These are phyloP conservation scores for Hycleus cichorii DNA, from an alignment of 1,140 invertebrate species.

Conservation along the genomic window DNA sequence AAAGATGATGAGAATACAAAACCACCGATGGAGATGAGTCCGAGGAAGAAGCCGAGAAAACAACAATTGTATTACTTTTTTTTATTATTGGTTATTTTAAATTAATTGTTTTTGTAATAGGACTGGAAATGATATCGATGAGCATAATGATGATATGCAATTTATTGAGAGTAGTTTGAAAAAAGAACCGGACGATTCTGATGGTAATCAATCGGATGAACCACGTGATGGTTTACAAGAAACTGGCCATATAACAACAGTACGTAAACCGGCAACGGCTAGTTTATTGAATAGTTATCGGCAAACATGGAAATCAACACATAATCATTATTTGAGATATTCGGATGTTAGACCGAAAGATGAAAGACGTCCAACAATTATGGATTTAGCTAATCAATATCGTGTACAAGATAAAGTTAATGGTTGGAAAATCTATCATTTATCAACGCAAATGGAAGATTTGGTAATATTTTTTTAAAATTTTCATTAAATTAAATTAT, in stretches of 20 bases:
- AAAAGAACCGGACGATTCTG: conserved; percentile 42
- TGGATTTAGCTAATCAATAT: conserved; percentile 83
- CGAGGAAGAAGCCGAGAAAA: conserved; percentile 70
- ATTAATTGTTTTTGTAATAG: conserved; percentile 38
- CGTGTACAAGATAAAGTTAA: conserved; percentile 82
- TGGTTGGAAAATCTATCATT: conserved; percentile 92
- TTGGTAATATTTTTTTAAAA: conserved; percentile 52
- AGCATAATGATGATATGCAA: conserved; percentile 61
- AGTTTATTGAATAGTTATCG: conserved; percentile 43
- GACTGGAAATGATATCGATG: conserved; percentile 57
- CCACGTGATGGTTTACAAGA: conserved; percentile 35
- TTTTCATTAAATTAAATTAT: conserved; percentile 8
- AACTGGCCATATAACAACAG: conserved; percentile 22
- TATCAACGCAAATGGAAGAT: conserved; percentile 88
- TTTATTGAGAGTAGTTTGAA: conserved; percentile 48
- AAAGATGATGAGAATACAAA: conserved; percentile 31
- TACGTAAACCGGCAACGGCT: conserved; percentile 42
- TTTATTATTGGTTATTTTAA: not conserved
- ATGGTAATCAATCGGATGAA: conserved; percentile 30
- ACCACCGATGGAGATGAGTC: conserved; percentile 45
- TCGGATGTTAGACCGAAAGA: conserved; percentile 82
- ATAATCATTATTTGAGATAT: conserved; percentile 78
- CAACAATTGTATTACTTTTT: conserved; percentile 54
- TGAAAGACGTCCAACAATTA: conserved; percentile 72
- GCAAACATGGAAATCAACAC: conserved; percentile 53